phyloP scores from a whole-genome alignment of 2,797 vertebrate genomes.

The Galaxias olidus region DNA sequence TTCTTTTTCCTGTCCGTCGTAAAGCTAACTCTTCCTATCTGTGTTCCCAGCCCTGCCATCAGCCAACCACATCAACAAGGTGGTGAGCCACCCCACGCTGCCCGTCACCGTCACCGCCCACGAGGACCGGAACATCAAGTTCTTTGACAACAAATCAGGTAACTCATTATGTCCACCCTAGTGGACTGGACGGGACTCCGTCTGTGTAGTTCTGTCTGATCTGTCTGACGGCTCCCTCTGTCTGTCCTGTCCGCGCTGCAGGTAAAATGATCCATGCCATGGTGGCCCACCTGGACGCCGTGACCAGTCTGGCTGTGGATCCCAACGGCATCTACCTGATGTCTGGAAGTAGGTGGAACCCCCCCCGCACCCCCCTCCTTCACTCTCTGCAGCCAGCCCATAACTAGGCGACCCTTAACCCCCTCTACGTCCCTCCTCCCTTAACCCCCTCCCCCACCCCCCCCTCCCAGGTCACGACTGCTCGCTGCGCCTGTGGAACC shows the following conservation, averaged over 20 bases:
- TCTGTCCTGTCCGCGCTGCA: slow-evolving; percentile 54
- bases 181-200: neutral
- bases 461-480: slow-evolving; percentile 90
- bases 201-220: neutral
- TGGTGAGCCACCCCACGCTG: slow-evolving; percentile 97
- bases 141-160: slow-evolving; percentile 99
- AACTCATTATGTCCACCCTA: neutral
- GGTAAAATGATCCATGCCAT: slow-evolving; percentile 97
- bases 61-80: slow-evolving; percentile 92
- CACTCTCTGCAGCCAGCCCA: neutral
- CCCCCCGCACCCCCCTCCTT: slow-evolving; percentile 61
- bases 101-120: slow-evolving; percentile 96
- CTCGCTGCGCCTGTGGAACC: slow-evolving; percentile 97
- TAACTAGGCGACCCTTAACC: neutral
- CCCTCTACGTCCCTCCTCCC: neutral
- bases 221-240: too few species aligned
- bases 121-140: slow-evolving; percentile 97
- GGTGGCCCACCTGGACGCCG: slow-evolving; percentile 98
- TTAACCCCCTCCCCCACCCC: neutral
- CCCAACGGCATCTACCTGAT: slow-evolving; percentile 99
- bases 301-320: slow-evolving; percentile 97
- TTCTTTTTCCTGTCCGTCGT: too few species aligned
- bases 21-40: neutral
- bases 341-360: slow-evolving; percentile 92
- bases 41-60: slow-evolving; percentile 80